Evolutionary conservation across 2,888 invertebrate species (phyloP).

Genomic region (Meteorus cinctellus): DNA sequence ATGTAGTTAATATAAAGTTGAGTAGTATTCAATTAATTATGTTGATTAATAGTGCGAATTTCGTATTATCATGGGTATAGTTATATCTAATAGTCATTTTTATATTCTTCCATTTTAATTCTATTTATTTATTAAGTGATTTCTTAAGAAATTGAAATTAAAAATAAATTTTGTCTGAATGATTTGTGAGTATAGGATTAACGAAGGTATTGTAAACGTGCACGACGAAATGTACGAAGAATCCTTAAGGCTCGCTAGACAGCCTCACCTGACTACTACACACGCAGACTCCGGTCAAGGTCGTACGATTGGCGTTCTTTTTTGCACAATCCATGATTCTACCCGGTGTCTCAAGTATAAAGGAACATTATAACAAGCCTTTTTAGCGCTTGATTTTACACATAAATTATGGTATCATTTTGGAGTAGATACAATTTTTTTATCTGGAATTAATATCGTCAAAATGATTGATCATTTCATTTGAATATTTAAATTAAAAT

Average conservation of each 20-base stretch:
- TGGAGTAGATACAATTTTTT: neutral
- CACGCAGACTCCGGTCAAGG: slow-evolving; percentile 71
- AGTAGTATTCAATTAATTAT: neutral
- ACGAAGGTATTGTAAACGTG: slow-evolving; percentile 22
- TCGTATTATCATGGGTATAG: no score
- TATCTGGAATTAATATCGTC: slow-evolving; percentile 17
- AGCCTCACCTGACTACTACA: slow-evolving; percentile 60
- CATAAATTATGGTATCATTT: neutral
- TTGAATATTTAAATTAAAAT: neutral
- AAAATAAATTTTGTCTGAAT: neutral
- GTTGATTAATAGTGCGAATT: neutral
- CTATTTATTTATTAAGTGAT: neutral
- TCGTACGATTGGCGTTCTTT: slow-evolving; percentile 65
- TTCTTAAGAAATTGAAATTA: neutral
- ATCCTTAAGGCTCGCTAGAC: slow-evolving; percentile 55
- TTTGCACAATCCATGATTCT: slow-evolving; percentile 64
- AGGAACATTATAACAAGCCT: slow-evolving; percentile 8
- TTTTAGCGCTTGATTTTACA: neutral
- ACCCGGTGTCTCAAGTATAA: slow-evolving; percentile 60
- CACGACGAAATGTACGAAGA: slow-evolving; percentile 40
- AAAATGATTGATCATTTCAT: slow-evolving; percentile 25
- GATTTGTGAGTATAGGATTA: slow-evolving; percentile 29
- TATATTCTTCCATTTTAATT: neutral
- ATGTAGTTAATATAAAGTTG: neutral
- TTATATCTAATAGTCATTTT: neutral